Base-by-base conservation (phyloP, 2,797 vertebrate genomes). In the Jordanella pulchra region DNA sequence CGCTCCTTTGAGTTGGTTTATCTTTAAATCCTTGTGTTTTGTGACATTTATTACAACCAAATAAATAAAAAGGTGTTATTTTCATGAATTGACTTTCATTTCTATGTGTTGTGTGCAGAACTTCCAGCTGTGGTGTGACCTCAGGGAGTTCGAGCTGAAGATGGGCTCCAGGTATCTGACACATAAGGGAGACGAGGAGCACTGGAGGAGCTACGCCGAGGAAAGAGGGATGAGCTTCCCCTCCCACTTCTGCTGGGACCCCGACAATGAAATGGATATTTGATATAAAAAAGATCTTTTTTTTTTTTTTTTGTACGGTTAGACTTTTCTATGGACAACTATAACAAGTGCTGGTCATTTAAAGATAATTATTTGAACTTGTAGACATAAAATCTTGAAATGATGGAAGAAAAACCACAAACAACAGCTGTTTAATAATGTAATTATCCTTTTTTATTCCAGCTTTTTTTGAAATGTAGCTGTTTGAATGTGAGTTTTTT, bases 51-150 rank as follows among this genome's bases (percentile, higher is more conserved):
- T 47, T 14, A 17, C 25, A 4, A 15, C 35, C 39, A 7, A 35
- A 15, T 15, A 3, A 30, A 6, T 39, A 6, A 61, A n/a, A 11
- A 25, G 23, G 11, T 25, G n/a, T 12, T 42, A 0, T 23, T 32
- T 32, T 32, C 14, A 30, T 60, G 4, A 3, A 51, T 13, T 35
- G 4, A 3, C 47, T 15, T 35, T 61, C 15, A 3, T 65, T 53
- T 11, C 12, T 1, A 21, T 63, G 58, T 63, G 35, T 63, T 2
- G 10, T 55, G 28, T 69, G 47, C 88, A 95, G 94, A 85, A 94
- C 81, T 93, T 93, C 84, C 92, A 94, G 87, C 83, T 93, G 83
- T 95, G 94, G 94, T 91, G 91, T 28, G 94, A 95, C 82, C 91
- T 95, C 48, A 72, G 93, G 27, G 86, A 86, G 81, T 93, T 94